Conservation (phyloP, 1,140 invertebrate genomes). For the Telenomus remus region DNA sequence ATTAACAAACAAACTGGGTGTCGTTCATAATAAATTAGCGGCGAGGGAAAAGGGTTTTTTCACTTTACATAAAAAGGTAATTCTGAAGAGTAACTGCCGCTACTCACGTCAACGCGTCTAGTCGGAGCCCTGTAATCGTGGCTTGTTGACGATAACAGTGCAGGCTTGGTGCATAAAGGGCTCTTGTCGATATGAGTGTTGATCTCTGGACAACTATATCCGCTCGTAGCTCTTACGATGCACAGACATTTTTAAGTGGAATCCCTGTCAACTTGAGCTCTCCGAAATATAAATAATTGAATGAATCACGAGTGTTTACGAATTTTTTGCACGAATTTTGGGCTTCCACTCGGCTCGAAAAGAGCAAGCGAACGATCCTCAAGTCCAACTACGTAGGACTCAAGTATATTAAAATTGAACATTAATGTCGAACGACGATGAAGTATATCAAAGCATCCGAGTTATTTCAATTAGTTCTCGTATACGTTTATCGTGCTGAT, state of each 20-base stretch:
- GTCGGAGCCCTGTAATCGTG: slow-evolving; percentile 34
- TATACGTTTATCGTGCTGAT: neutral
- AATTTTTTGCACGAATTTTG: no score
- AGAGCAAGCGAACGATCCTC: no score
- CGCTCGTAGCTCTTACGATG: slow-evolving; percentile 40
- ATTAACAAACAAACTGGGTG: slow-evolving; percentile 29
- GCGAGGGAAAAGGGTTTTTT: slow-evolving; percentile 20
- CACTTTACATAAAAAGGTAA: slow-evolving; percentile 40
- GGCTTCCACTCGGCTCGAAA: no score
- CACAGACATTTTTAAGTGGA: slow-evolving; percentile 16
- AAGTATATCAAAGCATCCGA: neutral
- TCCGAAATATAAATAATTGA: no score
- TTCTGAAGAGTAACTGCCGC: slow-evolving; percentile 35
- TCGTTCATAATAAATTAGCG: slow-evolving; percentile 24
- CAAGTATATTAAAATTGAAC: no score
- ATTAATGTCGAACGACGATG: no score
- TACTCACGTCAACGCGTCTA: slow-evolving; percentile 37
- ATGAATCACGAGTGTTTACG: no score
- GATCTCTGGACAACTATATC: slow-evolving; percentile 46
- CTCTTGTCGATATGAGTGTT: slow-evolving; percentile 51
- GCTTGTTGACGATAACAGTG: slow-evolving; percentile 46
- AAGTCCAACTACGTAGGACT: no score
- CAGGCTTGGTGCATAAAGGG: slow-evolving; percentile 30
- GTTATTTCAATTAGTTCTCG: neutral
- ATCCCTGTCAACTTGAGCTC: no score